Evolutionary conservation across 2,113 vertebrate species (phyloP).

Genomic region (Hippopotamus amphibius): DNA sequence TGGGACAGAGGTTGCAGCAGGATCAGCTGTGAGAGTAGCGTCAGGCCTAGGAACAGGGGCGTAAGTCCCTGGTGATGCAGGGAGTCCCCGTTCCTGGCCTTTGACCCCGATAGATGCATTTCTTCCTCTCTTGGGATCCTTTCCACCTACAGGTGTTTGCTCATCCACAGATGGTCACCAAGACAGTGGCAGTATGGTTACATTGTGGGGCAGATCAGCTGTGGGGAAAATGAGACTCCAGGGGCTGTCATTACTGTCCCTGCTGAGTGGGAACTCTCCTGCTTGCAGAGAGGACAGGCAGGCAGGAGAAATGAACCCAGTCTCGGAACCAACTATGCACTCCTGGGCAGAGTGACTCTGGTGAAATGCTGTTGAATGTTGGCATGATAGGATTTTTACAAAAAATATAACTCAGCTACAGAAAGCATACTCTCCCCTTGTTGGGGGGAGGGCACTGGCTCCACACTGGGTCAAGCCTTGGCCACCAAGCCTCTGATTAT

Average conservation of each 20-base stretch:
- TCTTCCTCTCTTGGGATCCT: not conserved
- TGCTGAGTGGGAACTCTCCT: not conserved
- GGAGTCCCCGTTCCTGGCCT: rapidly evolving
- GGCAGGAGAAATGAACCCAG: not conserved
- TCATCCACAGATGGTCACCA: not conserved
- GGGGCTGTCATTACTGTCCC: not conserved
- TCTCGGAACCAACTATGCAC: not conserved
- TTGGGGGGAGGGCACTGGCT: rapidly evolving
- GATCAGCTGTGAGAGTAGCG: too few species aligned
- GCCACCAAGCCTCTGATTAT: not conserved
- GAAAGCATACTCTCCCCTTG: not conserved
- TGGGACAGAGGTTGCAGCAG: too few species aligned
- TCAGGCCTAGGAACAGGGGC: not conserved
- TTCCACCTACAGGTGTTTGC: not conserved
- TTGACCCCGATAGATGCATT: rapidly evolving
- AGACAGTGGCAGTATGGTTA: rapidly evolving
- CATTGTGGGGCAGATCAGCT: not conserved
- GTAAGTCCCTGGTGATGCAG: rapidly evolving
- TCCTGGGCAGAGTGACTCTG: too few species aligned
- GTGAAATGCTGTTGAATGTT: rapidly evolving
- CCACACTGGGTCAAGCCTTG: not conserved
- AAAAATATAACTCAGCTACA: not conserved
- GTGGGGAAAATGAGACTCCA: rapidly evolving
- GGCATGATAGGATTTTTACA: too few species aligned
- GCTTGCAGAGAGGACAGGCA: not conserved